Conservation (phyloP, 2,888 invertebrate species). For the Mycalesis mineus region DNA sequence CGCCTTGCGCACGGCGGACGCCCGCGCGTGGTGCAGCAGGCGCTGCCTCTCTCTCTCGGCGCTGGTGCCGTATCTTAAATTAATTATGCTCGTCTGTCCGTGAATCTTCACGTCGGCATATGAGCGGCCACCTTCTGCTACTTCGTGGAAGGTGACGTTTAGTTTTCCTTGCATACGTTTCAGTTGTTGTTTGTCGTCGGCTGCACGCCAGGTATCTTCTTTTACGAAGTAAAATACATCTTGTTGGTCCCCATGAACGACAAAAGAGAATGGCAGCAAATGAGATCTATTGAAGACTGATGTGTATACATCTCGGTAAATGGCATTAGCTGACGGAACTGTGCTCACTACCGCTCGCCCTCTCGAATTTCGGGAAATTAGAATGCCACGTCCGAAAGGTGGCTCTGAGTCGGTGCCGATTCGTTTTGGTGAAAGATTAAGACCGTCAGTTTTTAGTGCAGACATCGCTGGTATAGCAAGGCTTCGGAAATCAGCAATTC, state of each 20-base stretch:
- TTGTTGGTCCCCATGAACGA: conserved; percentile 92
- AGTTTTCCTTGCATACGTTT: conserved; percentile 93
- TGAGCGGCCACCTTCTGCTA: conserved; percentile 85
- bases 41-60: conserved; percentile 93
- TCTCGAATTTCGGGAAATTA: conserved; percentile 87
- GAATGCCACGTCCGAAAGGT: conserved; percentile 91
- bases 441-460: conserved; percentile 87
- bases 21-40: conserved; percentile 92
- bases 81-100: conserved; percentile 92
- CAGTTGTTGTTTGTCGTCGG: conserved; percentile 91
- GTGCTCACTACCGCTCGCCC: conserved; percentile 90
- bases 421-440: conserved; percentile 84
- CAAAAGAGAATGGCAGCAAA: conserved; percentile 90
- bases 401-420: conserved; percentile 92
- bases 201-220: conserved; percentile 92
- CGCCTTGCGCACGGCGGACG: conserved; percentile 91
- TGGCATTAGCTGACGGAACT: conserved; percentile 92
- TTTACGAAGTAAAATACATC: conserved; percentile 96
- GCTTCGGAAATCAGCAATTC: conserved; percentile 86
- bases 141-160: conserved; percentile 94
- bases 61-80: conserved; percentile 95
- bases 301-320: conserved; percentile 94
- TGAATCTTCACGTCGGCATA: conserved; percentile 94
- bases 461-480: conserved; percentile 88
- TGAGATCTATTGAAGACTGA: conserved; percentile 94